Evolutionary conservation across 2,888 invertebrate genomes (phyloP), one percentile per base, ranked within the genome.

Genomic region (Caenorhabditis sp.): DNA sequence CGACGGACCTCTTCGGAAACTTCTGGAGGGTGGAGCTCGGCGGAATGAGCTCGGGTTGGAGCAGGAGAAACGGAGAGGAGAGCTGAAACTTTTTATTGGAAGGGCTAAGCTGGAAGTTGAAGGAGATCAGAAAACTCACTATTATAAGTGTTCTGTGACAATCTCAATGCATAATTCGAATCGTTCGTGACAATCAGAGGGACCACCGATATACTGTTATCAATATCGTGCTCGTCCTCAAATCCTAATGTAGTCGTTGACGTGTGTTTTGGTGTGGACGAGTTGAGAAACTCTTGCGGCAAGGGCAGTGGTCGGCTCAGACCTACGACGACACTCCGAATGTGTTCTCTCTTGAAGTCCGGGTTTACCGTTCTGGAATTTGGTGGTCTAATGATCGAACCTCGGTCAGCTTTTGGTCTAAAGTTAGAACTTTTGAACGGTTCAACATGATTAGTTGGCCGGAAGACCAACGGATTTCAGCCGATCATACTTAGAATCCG

Each of bases 241-340:
- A 56, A 73, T 35, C 68, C 82, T 4, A 79, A 58, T n/a, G 66
- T 83, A 12, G 74, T 83, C 26, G 79, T 77, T n/a, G 79, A 74
- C 49, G 82, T 80, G 63, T 74, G 79, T 68, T 85, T 84, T 31
- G 82, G 80, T 38, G 80, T 80, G 59, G 80, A 82, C 10, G 76
- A 49, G 16, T 74, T 74, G 10, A 83, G 56, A 66, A 83, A 84
- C 51, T 84, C 81, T 72, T 81, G 82, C 64, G 87, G 88, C 58
- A 87, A 77, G 28, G 87, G 88, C 66, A 87, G 85, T 83, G 88
- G 88, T 87, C 87, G 88, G 84, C 88, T 86, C 56, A 86, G 85
- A 73, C 85, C 85, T 58, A 79, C 76, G 76, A 74, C 84, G 75
- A 85, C 82, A 75, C 86, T 86, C 70, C 88, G 85, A 35, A 88